These are phyloP conservation scores for Taenaris catops DNA, from an alignment of 2,888 invertebrate species.

Conservation along the genomic window DNA sequence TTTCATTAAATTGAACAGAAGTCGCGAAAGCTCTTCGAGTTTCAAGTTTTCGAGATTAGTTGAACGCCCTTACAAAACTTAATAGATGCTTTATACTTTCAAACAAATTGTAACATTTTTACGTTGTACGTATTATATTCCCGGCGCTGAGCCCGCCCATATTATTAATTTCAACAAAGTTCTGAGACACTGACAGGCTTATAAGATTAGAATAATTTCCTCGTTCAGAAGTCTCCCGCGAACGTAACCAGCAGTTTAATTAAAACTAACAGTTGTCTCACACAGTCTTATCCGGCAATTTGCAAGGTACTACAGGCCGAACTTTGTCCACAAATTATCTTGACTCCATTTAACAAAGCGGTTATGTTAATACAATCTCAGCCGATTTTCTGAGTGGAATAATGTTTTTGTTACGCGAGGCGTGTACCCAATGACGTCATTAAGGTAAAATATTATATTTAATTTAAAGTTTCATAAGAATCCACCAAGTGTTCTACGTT, in stretches of 20 bases:
- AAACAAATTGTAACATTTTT: background rate
- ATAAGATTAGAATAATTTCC: slow-evolving; percentile 79
- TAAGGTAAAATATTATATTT: slow-evolving; percentile 57
- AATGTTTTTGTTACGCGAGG: slow-evolving; percentile 63
- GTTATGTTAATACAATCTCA: slow-evolving; percentile 74
- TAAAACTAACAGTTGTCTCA: slow-evolving; percentile 80
- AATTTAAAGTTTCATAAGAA: slow-evolving; percentile 30
- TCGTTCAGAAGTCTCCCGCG: slow-evolving; percentile 70
- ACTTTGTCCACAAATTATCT: slow-evolving; percentile 78
- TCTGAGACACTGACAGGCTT: slow-evolving; percentile 67
- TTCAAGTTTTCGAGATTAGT: slow-evolving; percentile 41
- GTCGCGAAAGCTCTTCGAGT: slow-evolving; percentile 37
- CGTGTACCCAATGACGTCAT: slow-evolving; percentile 56
- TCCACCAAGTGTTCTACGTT: slow-evolving; percentile 33
- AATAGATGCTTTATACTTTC: slow-evolving; percentile 2
- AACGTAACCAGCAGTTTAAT: slow-evolving; percentile 76
- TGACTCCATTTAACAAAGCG: slow-evolving; percentile 75
- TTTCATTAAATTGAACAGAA: slow-evolving; percentile 66
- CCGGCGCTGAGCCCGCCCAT: background rate
- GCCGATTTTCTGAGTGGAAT: slow-evolving; percentile 55
- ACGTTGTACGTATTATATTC: background rate
- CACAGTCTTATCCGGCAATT: slow-evolving; percentile 79
- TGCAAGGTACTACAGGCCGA: slow-evolving; percentile 78
- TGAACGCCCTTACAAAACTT: slow-evolving; percentile 14
- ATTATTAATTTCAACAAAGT: slow-evolving; percentile 48